These are phyloP conservation scores for Zophobas atratus DNA, from an alignment of 1,140 invertebrate species.

Conservation along the genomic window DNA sequence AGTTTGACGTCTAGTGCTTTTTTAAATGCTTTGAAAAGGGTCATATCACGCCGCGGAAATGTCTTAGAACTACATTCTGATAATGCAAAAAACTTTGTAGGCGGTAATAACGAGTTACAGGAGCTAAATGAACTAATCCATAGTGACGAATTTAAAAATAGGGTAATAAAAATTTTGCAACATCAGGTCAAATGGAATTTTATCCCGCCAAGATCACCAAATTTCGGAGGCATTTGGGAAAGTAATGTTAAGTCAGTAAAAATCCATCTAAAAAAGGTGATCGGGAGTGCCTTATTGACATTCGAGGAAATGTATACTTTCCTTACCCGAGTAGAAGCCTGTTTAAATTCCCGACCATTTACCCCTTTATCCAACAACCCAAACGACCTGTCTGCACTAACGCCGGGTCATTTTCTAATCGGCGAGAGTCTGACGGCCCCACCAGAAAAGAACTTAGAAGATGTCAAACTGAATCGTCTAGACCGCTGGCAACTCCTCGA, in stretches of 20 bases:
- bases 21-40: conserved; percentile 58
- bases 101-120: neutral
- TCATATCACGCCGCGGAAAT: conserved; percentile 50
- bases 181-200: conserved; percentile 63
- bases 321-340: neutral
- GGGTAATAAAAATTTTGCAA: neutral
- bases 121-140: neutral
- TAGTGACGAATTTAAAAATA: conserved; percentile 32
- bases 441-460: conserved; percentile 33
- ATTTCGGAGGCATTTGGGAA: conserved; percentile 69
- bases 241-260: conserved; percentile 66
- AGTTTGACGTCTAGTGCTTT: conserved; percentile 61
- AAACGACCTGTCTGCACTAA: conserved; percentile 44
- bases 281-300: no score
- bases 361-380: conserved; percentile 6
- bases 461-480: conserved; percentile 14
- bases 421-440: conserved; percentile 56
- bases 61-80: neutral
- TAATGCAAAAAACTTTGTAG: neutral
- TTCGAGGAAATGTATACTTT: conserved; percentile 49
- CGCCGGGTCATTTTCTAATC: conserved; percentile 65
- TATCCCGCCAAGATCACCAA: conserved; percentile 65
- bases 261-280: conserved; percentile 60
- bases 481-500: neutral
- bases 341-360: conserved; percentile 1